These are phyloP conservation scores for Pelmatolapia mariae DNA, from an alignment of 2,113 vertebrate species.

Conservation along the genomic window DNA sequence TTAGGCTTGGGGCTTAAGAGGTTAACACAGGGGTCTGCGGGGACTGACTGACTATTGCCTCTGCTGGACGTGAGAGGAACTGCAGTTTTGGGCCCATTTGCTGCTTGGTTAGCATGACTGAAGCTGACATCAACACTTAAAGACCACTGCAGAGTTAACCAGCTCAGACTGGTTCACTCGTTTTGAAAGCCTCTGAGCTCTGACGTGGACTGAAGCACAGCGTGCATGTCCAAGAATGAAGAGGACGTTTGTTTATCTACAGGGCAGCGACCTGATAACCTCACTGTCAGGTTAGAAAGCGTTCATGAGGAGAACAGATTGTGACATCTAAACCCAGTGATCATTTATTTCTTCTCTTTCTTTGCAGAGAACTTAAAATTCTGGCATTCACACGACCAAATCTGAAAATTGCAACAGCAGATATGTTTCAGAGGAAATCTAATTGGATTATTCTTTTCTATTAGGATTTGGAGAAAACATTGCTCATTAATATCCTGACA, in stretches of 20 bases:
- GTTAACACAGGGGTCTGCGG: accelerated
- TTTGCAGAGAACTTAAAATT: not conserved
- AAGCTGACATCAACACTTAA: not conserved
- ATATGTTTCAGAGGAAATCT: not conserved
- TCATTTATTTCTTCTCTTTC: not conserved
- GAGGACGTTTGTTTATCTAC: not conserved
- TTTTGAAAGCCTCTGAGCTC: accelerated
- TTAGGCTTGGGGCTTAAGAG: no score
- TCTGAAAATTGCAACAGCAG: not conserved
- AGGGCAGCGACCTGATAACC: not conserved
- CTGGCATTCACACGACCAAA: not conserved
- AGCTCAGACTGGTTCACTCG: not conserved
- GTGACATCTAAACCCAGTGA: not conserved
- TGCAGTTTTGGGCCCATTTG: not conserved
- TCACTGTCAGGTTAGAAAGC: not conserved
- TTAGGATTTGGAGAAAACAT: not conserved
- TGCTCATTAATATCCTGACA: not conserved
- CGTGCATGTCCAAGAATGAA: not conserved
- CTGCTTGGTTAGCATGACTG: not conserved
- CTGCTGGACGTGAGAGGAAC: not conserved
- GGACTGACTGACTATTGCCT: accelerated
- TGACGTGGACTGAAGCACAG: not conserved
- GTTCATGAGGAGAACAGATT: not conserved
- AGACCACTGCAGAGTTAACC: not conserved
- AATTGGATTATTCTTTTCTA: not conserved